Conservation (phyloP, 2,888 invertebrate species). For the Agrochola macilenta region DNA sequence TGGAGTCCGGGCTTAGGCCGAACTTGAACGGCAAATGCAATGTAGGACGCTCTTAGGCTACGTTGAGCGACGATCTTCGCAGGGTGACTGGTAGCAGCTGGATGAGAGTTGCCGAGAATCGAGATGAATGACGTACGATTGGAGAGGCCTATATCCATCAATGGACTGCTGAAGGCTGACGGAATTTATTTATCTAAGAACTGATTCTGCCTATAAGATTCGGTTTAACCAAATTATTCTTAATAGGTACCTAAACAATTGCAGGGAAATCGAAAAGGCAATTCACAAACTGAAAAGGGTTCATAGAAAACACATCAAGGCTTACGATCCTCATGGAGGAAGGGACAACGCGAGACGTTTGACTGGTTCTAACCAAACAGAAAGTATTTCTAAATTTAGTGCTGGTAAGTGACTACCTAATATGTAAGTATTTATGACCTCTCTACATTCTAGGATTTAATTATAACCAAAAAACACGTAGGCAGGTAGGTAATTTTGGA, state of each 20-base stretch:
- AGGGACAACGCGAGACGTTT: constrained; percentile 98
- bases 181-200: not conserved
- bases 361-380: constrained; percentile 98
- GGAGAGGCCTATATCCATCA: not conserved
- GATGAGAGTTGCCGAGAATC: not conserved
- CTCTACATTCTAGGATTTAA: not conserved
- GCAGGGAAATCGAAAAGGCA: constrained; percentile 97
- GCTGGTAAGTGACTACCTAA: constrained; percentile 90
- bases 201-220: not conserved
- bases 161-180: not conserved
- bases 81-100: not conserved
- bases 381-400: constrained; percentile 98
- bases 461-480: not conserved
- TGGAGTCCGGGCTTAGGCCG: no score
- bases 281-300: constrained; percentile 97
- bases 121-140: no score
- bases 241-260: constrained; percentile 60
- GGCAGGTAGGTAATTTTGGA: not conserved
- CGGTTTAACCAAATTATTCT: not conserved
- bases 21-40: not conserved
- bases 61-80: not conserved
- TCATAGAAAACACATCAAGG: constrained; percentile 97
- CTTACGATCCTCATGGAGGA: constrained; percentile 98
- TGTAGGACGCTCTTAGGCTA: not conserved
- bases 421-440: not conserved